Evolutionary conservation across 2,113 vertebrate genomes (phyloP).

Genomic region (Mus spicilegus): DNA sequence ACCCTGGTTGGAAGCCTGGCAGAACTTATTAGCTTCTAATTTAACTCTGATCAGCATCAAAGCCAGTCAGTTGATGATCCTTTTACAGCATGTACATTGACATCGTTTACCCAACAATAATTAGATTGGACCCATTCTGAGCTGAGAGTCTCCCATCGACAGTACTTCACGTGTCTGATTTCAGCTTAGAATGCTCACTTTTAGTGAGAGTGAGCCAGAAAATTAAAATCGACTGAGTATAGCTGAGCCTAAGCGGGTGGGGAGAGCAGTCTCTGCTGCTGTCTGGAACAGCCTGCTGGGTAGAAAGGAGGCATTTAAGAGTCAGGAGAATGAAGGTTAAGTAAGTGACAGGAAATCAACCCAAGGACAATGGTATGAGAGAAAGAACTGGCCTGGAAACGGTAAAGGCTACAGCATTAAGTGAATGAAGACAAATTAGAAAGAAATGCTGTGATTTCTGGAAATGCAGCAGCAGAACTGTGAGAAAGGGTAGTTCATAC

Average conservation of each 20-base stretch:
- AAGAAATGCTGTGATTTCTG: slow-evolving; percentile 12
- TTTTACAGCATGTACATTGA: background rate
- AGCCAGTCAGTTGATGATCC: background rate
- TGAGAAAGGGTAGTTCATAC: background rate
- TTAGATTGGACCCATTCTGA: background rate
- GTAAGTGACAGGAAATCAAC: background rate
- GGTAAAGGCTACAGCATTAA: background rate
- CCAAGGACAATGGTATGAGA: background rate
- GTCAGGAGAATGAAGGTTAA: background rate
- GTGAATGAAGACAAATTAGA: background rate
- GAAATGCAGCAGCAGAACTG: background rate
- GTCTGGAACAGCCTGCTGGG: background rate
- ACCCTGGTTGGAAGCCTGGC: background rate
- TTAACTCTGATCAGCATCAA: background rate
- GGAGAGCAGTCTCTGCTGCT: background rate
- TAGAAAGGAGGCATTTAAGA: background rate
- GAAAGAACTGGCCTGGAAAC: background rate
- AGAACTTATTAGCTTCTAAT: background rate
- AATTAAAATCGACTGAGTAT: background rate
- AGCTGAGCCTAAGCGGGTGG: background rate
- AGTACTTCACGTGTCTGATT: background rate
- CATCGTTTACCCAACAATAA: background rate
- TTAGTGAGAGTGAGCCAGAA: background rate
- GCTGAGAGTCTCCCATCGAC: background rate
- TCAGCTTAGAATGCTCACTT: slow-evolving; percentile 39